Percentiles rank a stretch among this genome's conserved stretches.
Conservation (phyloP, 1,140 invertebrate species). For the Drosophila pseudoananassae region DNA sequence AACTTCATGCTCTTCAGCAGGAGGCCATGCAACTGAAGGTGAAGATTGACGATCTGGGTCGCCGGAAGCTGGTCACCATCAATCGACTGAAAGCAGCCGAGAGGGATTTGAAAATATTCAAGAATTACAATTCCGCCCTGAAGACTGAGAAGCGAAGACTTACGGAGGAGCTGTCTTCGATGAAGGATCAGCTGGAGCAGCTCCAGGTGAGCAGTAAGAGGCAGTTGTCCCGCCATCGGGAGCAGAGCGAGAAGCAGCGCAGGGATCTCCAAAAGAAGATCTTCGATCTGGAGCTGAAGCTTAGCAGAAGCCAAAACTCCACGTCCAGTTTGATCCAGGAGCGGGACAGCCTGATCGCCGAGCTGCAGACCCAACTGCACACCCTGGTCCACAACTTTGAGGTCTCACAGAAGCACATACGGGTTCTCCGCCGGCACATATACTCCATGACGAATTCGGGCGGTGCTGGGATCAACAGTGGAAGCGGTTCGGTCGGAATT, state of each 20-base stretch:
- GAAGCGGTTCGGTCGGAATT: constrained; percentile 5
- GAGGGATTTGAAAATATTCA: constrained; percentile 76
- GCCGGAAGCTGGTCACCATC: constrained; percentile 61
- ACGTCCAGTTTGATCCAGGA: constrained; percentile 74
- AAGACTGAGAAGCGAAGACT: constrained; percentile 70
- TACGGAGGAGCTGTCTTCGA: constrained; percentile 48
- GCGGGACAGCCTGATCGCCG: constrained; percentile 74
- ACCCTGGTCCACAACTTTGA: constrained; percentile 80
- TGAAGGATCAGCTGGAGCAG: constrained; percentile 64
- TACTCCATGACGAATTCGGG: constrained; percentile 68
- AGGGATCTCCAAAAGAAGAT: constrained; percentile 76
- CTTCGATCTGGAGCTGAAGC: constrained; percentile 72
- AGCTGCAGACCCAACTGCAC: constrained; percentile 75
- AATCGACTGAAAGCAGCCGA: constrained; percentile 73
- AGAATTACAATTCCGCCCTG: constrained; percentile 69
- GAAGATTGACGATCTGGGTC: constrained; percentile 72
- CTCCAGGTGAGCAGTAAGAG: constrained; percentile 64
- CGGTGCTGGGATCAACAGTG: constrained; percentile 8
- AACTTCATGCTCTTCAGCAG: constrained; percentile 58
- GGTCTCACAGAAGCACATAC: constrained; percentile 80
- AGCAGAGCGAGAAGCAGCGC: constrained; percentile 74
- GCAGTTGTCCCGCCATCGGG: constrained; percentile 66
- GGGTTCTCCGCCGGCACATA: constrained; percentile 71
- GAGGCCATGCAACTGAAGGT: constrained; percentile 65
- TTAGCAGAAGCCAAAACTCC: constrained; percentile 75